Evolutionary conservation across 2,888 invertebrate species (phyloP), one percentile per base, ranked within the genome.

Genomic region (Gryllus longicercus): DNA sequence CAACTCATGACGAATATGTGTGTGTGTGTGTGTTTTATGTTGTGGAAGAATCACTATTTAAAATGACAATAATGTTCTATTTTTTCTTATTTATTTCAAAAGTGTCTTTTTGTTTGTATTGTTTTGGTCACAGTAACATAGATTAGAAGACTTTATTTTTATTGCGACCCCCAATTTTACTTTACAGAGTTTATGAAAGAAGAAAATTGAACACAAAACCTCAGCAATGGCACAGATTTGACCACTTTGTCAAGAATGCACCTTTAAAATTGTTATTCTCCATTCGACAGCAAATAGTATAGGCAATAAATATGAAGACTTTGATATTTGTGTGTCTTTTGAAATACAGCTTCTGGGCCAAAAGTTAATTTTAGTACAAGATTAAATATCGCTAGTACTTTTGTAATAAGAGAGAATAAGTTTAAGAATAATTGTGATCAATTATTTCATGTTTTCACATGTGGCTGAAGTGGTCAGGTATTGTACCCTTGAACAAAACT

Each of bases 141-240:
- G 82, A 79, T 51, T 82, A 82, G 82, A 79, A 76, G 79, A 82
- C 78, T 81, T 81, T 82, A 77, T 79, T 82, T 82, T 80, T 81
- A 82, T 81, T 80, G 82, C 81, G 82, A 79, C 75, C 63, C 80
- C 82, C 82, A 82, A 79, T 82, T 81, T 82, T 82, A 82, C 82
- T 82, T 82, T 82, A 82, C 82, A 82, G 82, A 82, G 79, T 80
- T 81, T 80, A 78, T 79, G 78, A 76, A 78, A 79, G 80, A 79
- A 77, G 21, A 74, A 78, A 80, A 82, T 74, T 79, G 78, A 79
- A 82, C 80, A 79, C 63, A 49, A 80, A 50, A 78, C 79, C 80
- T 80, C 79, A 80, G 80, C 74, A 79, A 79, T 75, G 75, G 79
- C 76, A 80, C 74, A 79, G 80, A 81, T 82, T 79, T 80, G 80